These are phyloP conservation scores for Hemibagrus guttatus DNA, from an alignment of 2,797 vertebrate genomes.

Conservation along the genomic window DNA sequence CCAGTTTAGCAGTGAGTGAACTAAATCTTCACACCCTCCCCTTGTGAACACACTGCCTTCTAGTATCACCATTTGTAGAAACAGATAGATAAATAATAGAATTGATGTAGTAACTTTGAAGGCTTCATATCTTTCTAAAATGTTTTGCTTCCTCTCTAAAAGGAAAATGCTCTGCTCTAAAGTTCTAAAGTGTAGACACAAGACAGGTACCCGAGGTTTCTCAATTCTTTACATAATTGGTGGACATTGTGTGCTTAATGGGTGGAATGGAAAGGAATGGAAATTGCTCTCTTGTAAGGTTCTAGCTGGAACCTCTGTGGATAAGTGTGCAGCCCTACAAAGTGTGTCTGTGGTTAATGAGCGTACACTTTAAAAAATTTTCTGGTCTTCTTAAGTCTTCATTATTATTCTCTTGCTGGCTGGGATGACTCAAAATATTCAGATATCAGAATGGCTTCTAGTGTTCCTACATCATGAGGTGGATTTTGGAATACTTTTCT, in stretches of 20 bases:
- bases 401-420: not conserved
- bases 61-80: not conserved
- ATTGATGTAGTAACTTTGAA: not conserved
- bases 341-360: not conserved
- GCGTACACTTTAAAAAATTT: not conserved
- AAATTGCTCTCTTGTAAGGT: not conserved
- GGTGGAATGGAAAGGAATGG: not conserved
- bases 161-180: not conserved
- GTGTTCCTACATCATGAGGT: not conserved
- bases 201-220: not conserved
- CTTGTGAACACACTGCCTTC: not conserved
- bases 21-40: not conserved
- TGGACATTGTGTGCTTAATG: not conserved
- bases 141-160: not conserved
- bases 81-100: not conserved
- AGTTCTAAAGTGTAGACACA: not conserved
- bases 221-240: not conserved
- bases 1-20: not conserved
- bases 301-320: not conserved
- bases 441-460: not conserved
- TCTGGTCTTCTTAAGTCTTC: too few relatives aligned
- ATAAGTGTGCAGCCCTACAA: not conserved
- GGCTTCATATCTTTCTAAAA: not conserved
- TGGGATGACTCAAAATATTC: not conserved
- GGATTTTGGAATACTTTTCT: not conserved